These are phyloP conservation scores for Cardiocondyla obscurior DNA, from an alignment of 1,140 invertebrate genomes.

Conservation along the genomic window DNA sequence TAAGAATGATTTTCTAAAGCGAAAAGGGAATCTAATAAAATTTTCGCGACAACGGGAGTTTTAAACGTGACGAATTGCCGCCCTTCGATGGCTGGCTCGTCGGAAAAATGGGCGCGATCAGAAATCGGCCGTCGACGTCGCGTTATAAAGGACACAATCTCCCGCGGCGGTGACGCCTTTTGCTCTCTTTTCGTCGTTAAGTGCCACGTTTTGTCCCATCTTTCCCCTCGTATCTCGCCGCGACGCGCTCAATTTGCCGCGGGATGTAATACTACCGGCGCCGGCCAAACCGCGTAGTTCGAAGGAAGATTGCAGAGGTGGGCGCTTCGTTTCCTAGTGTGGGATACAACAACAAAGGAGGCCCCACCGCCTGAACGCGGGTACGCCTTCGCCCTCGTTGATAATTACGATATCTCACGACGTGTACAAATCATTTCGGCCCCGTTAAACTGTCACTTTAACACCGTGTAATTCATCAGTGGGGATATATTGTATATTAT, in stretches of 20 bases:
- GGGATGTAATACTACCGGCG: constrained; percentile 45
- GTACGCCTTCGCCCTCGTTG: constrained; percentile 32
- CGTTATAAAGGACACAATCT: not conserved
- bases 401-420: constrained; percentile 53
- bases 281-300: constrained; percentile 14
- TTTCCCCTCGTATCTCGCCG: not conserved
- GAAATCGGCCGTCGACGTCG: not conserved
- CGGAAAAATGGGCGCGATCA: not conserved
- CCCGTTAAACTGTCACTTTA: constrained; percentile 53
- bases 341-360: constrained; percentile 41
- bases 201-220: constrained; percentile 24
- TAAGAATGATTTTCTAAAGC: not conserved
- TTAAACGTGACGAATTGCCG: not conserved
- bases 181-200: constrained; percentile 6
- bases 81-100: not conserved
- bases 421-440: constrained; percentile 52
- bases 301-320: constrained; percentile 39
- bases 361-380: not conserved
- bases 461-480: constrained; percentile 37
- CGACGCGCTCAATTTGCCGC: constrained; percentile 47
- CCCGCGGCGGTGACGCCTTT: not conserved
- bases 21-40: not conserved
- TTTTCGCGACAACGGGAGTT: not conserved
- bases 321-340: constrained; percentile 36
- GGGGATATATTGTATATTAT: constrained; percentile 36